Percentiles rank a stretch among this genome's conserved stretches.
phyloP scores from a whole-genome alignment of 2,888 invertebrate genomes.

The Malachius bipustulatus region DNA sequence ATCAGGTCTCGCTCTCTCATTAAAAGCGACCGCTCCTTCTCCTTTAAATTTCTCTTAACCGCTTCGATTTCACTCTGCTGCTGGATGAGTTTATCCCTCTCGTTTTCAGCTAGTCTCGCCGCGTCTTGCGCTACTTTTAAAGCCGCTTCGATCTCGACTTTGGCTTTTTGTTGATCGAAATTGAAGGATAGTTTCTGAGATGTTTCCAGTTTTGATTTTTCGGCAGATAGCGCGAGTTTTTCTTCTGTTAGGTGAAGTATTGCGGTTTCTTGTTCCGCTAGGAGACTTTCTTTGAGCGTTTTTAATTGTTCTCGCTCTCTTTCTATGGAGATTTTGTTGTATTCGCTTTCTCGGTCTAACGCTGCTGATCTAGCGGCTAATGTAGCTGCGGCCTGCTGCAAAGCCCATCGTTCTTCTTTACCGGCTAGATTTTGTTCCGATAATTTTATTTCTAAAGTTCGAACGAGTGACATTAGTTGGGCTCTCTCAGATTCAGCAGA shows the following conservation, averaged over 20 bases:
- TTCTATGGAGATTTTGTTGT: slow-evolving; percentile 43
- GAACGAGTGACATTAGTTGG: slow-evolving; percentile 42
- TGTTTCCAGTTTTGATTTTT: slow-evolving; percentile 33
- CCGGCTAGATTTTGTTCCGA: slow-evolving; percentile 45
- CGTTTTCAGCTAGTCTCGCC: slow-evolving; percentile 31
- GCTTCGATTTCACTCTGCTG: slow-evolving; percentile 31
- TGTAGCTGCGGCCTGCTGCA: slow-evolving; percentile 49
- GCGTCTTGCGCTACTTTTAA: slow-evolving; percentile 35
- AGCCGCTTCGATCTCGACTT: slow-evolving; percentile 35
- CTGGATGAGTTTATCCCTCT: slow-evolving; percentile 29
- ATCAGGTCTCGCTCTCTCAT: slow-evolving; percentile 31
- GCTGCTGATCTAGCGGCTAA: slow-evolving; percentile 50
- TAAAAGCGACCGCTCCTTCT: slow-evolving; percentile 20
- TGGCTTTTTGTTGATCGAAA: slow-evolving; percentile 31
- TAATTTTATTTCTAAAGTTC: slow-evolving; percentile 44
- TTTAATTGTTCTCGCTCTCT: slow-evolving; percentile 49
- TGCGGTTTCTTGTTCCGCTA: slow-evolving; percentile 47
- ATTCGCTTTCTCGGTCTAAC: slow-evolving; percentile 48
- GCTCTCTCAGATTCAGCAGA: slow-evolving; percentile 44
- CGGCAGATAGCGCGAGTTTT: slow-evolving; percentile 38
- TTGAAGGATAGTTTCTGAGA: slow-evolving; percentile 29
- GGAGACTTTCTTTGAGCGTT: slow-evolving; percentile 43
- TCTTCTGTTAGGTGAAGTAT: slow-evolving; percentile 48
- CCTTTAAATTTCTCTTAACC: slow-evolving; percentile 26
- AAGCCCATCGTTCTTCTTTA: slow-evolving; percentile 34